Percentiles rank a stretch among this genome's conserved stretches.
These are phyloP conservation scores for Nanorana parkeri DNA, from an alignment of 2,113 vertebrate genomes.

Conservation along the genomic window DNA sequence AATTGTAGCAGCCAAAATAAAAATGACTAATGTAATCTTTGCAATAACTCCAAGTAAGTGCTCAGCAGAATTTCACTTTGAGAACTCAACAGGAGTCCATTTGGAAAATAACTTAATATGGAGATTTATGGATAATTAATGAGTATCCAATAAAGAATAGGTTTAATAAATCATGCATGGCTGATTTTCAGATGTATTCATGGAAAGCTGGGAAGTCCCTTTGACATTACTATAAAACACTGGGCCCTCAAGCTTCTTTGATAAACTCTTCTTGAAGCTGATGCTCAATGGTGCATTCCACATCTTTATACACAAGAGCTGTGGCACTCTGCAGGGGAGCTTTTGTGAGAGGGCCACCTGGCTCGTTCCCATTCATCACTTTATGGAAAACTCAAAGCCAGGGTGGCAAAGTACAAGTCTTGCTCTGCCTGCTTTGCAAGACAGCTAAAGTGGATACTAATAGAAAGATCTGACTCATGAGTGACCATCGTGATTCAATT, in stretches of 20 bases:
- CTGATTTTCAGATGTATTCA: neutral
- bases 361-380: conserved; percentile 24
- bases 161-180: conserved; percentile 12
- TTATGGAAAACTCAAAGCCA: conserved; percentile 27
- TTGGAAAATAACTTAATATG: neutral
- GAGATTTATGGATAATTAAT: conserved; percentile 21
- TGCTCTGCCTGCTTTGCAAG: conserved; percentile 6
- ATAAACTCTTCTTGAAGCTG: conserved; percentile 46
- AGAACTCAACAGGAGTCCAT: neutral
- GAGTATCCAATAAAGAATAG: neutral
- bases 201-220: conserved; percentile 14
- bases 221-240: conserved; percentile 1
- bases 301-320: conserved; percentile 28
- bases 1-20: too few species aligned
- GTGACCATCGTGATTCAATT: neutral
- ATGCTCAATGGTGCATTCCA: conserved; percentile 48
- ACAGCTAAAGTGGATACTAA: conserved; percentile 17
- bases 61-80: too few species aligned
- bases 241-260: neutral
- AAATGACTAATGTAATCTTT: too few species aligned
- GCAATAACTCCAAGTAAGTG: too few species aligned
- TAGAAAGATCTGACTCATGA: conserved; percentile 30
- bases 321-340: conserved; percentile 32
- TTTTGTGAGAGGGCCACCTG: conserved; percentile 22
- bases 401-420: conserved; percentile 30